Evolutionary conservation across 1,140 invertebrate species (phyloP), one percentile per base, ranked within the genome.

Genomic region (Bombyx mandarina): DNA sequence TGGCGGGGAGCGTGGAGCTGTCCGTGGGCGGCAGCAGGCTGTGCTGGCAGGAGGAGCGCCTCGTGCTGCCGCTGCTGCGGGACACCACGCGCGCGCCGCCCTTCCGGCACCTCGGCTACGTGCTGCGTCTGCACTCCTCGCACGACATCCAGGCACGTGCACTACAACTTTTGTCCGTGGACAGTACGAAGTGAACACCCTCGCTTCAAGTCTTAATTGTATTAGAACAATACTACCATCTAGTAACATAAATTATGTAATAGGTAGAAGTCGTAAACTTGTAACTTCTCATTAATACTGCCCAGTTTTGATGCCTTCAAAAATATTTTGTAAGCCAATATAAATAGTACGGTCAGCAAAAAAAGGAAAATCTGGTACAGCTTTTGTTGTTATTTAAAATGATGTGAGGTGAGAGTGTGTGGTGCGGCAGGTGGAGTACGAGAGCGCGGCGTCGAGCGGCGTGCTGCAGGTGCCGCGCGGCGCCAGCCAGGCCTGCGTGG

Each of bases 1-100:
- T 94, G 43, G 94, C 95, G 6, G 97, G 96, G 22, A 91, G 92
- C 47, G 98, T 97, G 70, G 90, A 94, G 86, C 79, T 96, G 1
- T 89, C 90, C 1, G 90, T 96, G 50, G 86, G 90, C 12, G 88
- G 86, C 3, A 77, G 80, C 56, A 91, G 91, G 55, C 92, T 94
- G 58, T 97, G 95, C 75, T 98, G 95, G 93, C 88, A 91, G 51
- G 90, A 89, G 56, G 79, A 90, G 0, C 90, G 89, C 26, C 90
- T 93, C 50, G 88, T 89, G 43, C 86, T 96, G 6, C 89, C 89
- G 43, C 90, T 97, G 4, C 91, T 91, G 7, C 90, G 91, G 10
- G 90, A 91, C 53, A 89, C 89, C 57, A 90, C 93, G 10, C 81
- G 89, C 51, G 91, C 93, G n/a, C 90, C 94, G 1, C 75, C 89